These are phyloP conservation scores for Heterocephalus glaber DNA, from an alignment of 2,113 vertebrate genomes.

Conservation along the genomic window DNA sequence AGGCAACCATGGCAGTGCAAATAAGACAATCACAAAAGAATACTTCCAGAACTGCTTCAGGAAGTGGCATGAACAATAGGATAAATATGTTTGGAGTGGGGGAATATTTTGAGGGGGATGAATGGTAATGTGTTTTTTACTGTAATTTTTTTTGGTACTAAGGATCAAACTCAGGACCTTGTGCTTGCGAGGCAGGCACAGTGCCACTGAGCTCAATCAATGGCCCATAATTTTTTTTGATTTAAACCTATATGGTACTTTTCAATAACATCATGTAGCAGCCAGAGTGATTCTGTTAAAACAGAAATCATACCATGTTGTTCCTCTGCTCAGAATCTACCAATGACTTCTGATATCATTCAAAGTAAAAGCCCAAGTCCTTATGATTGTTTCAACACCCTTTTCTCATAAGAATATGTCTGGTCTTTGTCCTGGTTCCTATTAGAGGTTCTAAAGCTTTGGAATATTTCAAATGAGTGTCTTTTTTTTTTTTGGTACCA, in stretches of 20 bases:
- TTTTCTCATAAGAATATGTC: not conserved
- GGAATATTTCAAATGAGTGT: not conserved
- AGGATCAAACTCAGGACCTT: too few relatives aligned
- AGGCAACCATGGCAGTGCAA: not conserved
- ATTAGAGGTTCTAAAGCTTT: not conserved
- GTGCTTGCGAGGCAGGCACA: too few relatives aligned
- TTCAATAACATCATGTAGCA: not conserved
- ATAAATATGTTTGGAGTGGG: not conserved
- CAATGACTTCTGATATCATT: not conserved
- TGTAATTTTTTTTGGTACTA: too few relatives aligned
- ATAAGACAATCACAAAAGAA: not conserved
- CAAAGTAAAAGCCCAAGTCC: slow-evolving; percentile 9
- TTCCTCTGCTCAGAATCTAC: not conserved
- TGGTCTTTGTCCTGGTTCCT: not conserved
- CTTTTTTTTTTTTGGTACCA: too few relatives aligned
- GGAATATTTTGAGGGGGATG: not conserved
- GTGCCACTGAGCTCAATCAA: too few relatives aligned
- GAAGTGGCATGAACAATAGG: not conserved
- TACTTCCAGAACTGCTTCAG: not conserved
- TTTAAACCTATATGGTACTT: not conserved
- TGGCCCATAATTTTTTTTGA: too few relatives aligned
- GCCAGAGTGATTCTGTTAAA: not conserved
- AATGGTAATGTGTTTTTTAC: not conserved
- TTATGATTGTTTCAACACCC: not conserved
- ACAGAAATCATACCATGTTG: not conserved